Conservation (phyloP, 2,113 vertebrate species). For the Bos taurus region DNA sequence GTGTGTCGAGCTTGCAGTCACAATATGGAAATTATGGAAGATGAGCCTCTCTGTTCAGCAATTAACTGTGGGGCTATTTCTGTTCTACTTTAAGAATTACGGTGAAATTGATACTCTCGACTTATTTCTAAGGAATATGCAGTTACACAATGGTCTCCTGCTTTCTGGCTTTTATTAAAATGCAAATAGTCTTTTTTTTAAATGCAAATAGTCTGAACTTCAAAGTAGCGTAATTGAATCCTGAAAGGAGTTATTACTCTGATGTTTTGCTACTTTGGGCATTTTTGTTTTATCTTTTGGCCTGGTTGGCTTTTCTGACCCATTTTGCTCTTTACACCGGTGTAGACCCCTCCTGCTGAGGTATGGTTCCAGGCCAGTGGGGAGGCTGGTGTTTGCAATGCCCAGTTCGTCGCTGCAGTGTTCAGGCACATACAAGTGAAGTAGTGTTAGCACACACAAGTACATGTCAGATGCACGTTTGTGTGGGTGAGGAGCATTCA, state of each 20-base stretch:
- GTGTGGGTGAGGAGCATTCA: background rate
- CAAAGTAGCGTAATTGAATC: slow-evolving; percentile 38
- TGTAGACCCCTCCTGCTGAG: background rate
- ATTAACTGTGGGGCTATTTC: background rate
- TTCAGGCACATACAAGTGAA: background rate
- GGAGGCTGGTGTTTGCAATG: background rate
- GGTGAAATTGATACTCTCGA: slow-evolving; percentile 29
- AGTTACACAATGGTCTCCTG: background rate
- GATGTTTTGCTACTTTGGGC: background rate
- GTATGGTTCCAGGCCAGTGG: background rate
- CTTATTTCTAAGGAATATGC: slow-evolving; percentile 31
- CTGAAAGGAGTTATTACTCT: background rate
- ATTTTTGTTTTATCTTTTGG: background rate
- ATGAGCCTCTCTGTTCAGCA: background rate
- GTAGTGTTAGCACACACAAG: background rate
- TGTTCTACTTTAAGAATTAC: slow-evolving; percentile 37
- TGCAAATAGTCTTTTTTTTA: background rate
- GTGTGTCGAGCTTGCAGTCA: background rate
- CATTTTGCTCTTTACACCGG: background rate
- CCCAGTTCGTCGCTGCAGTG: background rate
- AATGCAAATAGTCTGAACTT: slow-evolving; percentile 49
- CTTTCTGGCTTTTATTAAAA: slow-evolving; percentile 50
- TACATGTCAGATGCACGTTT: background rate
- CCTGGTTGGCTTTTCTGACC: background rate
- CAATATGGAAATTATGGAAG: slow-evolving; percentile 10